These are phyloP conservation scores for Cirrhinus mrigala DNA, from an alignment of 2,797 vertebrate species.

Conservation along the genomic window DNA sequence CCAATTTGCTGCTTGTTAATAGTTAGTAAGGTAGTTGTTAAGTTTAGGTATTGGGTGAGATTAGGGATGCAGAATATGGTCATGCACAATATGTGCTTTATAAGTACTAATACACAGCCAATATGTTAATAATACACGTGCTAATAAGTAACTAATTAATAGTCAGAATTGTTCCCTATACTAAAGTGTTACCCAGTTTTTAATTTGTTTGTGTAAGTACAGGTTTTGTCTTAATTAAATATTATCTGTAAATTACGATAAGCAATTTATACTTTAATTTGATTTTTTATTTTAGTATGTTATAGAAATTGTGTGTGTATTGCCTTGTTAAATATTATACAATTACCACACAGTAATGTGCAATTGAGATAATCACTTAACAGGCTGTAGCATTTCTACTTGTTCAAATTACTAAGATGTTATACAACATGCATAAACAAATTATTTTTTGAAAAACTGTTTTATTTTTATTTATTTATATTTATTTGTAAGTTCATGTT, in stretches of 20 bases:
- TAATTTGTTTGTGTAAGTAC: not conserved
- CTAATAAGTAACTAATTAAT: too few relatives aligned
- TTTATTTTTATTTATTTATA: not conserved
- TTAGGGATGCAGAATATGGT: too few relatives aligned
- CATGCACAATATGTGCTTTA: too few relatives aligned
- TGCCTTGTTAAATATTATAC: not conserved
- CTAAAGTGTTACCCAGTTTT: not conserved
- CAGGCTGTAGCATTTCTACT: not conserved
- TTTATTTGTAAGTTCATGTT: not conserved
- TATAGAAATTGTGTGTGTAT: not conserved
- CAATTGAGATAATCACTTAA: not conserved
- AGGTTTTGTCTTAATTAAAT: not conserved
- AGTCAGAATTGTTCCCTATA: too few relatives aligned
- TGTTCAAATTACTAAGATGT: not conserved
- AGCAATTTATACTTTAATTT: not conserved
- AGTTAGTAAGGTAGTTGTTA: too few relatives aligned
- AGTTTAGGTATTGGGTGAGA: too few relatives aligned
- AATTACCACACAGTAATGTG: not conserved
- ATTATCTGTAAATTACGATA: not conserved
- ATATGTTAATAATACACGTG: too few relatives aligned
- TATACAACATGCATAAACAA: too few relatives aligned
- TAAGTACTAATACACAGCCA: too few relatives aligned
- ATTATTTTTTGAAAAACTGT: not conserved
- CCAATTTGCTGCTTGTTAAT: too few relatives aligned
- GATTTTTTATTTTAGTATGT: not conserved